A percentile compares a stretch with the other conserved stretches of the same genome.
These are phyloP conservation scores for Helicoverpa armigera DNA, from an alignment of 1,140 invertebrate species.

Conservation along the genomic window DNA sequence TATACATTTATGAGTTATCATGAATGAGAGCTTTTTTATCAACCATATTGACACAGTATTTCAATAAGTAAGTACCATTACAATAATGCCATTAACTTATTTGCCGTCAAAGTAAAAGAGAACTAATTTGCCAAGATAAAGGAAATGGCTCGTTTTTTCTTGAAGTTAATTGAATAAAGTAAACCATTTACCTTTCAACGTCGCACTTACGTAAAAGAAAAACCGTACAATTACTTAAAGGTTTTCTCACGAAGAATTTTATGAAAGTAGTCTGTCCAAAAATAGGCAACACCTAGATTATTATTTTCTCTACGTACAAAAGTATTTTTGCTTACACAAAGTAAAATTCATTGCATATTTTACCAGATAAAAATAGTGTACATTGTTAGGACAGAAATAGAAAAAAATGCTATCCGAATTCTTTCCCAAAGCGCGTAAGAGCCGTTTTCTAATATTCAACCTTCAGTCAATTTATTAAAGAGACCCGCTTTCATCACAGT, in stretches of 20 bases:
- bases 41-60: no score
- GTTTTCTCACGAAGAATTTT: background rate
- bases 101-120: background rate
- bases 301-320: slow-evolving; percentile 3
- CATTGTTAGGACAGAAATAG: background rate
- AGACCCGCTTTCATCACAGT: slow-evolving; percentile 72
- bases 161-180: background rate
- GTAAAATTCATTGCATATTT: slow-evolving; percentile 29
- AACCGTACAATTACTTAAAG: background rate
- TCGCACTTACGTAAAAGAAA: background rate
- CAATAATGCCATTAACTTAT: no score
- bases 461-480: slow-evolving; percentile 72
- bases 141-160: slow-evolving; percentile 5
- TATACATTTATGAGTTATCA: no score
- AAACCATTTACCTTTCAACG: slow-evolving; percentile 8
- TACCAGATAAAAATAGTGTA: background rate
- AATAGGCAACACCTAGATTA: background rate
- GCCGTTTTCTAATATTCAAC: slow-evolving; percentile 53
- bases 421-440: slow-evolving; percentile 3
- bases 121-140: background rate
- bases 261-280: background rate
- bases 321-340: background rate
- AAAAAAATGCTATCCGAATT: background rate
- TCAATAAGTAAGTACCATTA: no score
- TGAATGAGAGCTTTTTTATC: no score